These are phyloP conservation scores for Campoplex capitator DNA, from an alignment of 2,888 invertebrate genomes.

Conservation along the genomic window DNA sequence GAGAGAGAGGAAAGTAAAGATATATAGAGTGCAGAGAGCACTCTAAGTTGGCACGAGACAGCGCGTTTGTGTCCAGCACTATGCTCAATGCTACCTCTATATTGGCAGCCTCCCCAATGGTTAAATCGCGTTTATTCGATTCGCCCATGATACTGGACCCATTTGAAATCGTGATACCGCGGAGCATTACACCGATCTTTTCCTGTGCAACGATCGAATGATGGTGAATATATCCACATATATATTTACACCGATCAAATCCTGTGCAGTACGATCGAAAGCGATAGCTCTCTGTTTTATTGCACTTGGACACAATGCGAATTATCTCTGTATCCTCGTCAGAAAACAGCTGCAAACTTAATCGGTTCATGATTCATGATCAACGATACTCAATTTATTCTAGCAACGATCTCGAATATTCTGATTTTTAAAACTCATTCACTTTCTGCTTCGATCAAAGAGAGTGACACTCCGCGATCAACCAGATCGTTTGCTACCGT, in stretches of 20 bases:
- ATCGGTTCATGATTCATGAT: conserved; percentile 26
- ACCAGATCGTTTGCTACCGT: not conserved
- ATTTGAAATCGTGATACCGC: conserved; percentile 56
- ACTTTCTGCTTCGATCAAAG: not conserved
- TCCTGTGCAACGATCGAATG: conserved; percentile 48
- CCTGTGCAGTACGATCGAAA: conserved; percentile 27
- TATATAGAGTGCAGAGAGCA: conserved; percentile 18
- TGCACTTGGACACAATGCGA: conserved; percentile 30
- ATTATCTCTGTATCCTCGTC: conserved; percentile 14
- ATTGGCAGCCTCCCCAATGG: conserved; percentile 40
- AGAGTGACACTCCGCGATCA: not conserved
- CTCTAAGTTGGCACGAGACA: conserved; percentile 38
- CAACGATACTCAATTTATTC: not conserved
- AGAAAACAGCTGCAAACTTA: conserved; percentile 20
- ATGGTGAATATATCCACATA: conserved; percentile 19
- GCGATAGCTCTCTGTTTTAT: conserved; percentile 56
- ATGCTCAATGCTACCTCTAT: conserved; percentile 45
- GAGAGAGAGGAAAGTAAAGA: conserved; percentile 2
- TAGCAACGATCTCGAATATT: not conserved
- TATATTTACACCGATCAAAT: not conserved
- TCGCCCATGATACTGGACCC: conserved; percentile 50
- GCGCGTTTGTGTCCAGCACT: conserved; percentile 34
- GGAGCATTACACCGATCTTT: conserved; percentile 46
- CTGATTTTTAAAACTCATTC: not conserved
- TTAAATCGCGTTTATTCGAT: conserved; percentile 51